Conservation (phyloP, 1,140 invertebrate genomes). For the Phocides pigmalion region DNA sequence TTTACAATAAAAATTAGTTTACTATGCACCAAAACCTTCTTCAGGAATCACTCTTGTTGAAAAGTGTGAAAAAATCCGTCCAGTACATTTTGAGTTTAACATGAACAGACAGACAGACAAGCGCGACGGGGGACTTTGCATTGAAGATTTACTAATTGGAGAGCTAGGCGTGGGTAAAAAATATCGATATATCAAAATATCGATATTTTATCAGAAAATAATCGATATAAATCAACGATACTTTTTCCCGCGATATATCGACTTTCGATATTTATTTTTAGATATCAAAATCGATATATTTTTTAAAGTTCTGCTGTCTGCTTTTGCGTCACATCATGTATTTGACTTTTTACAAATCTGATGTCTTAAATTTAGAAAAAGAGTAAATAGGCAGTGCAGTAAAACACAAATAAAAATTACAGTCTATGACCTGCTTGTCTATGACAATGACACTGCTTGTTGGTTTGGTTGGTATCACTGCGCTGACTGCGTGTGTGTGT, state of each 20-base stretch:
- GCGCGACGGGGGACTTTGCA: no score
- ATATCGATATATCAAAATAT: slow-evolving; percentile 19
- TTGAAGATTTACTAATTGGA: no score
- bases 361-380: slow-evolving; percentile 18
- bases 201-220: slow-evolving; percentile 20
- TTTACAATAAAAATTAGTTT: no score
- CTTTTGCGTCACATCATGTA: slow-evolving; percentile 22
- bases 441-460: no score
- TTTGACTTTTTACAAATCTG: slow-evolving; percentile 22
- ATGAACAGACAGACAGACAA: no score
- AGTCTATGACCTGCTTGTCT: not conserved
- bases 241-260: slow-evolving; percentile 24
- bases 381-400: not conserved
- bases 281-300: slow-evolving; percentile 22
- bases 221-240: slow-evolving; percentile 30
- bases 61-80: no score
- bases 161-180: slow-evolving; percentile 12
- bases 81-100: no score
- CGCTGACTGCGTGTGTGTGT: no score
- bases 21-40: no score
- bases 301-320: slow-evolving; percentile 30
- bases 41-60: no score
- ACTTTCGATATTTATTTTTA: slow-evolving; percentile 28
- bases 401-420: slow-evolving; percentile 2
- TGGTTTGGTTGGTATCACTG: no score